Evolutionary conservation across 2,888 invertebrate species (phyloP), one percentile per base, ranked within the genome.

Genomic region (Gasteruption jaculator): DNA sequence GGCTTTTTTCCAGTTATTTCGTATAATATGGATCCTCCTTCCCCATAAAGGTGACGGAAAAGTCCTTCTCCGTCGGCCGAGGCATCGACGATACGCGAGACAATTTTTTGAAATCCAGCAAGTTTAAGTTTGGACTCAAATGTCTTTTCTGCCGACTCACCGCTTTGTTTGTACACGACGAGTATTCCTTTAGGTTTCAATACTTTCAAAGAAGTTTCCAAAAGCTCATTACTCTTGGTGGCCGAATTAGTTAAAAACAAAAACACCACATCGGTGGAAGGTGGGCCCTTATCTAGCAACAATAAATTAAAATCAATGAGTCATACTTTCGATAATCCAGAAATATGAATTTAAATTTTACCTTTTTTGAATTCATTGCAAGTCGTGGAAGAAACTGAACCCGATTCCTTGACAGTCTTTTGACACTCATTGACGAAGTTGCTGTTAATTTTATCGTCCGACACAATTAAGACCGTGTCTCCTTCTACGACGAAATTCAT

Each of bases 41-140:
- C 18, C 27, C 22, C 19, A 10, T 43, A 40, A 25, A 56, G 24
- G 10, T 27, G 21, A 7, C 38, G 7, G 4, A 55, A 31, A 7
- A 48, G 19, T 20, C 44, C 41, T 22, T 37, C 50, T 37, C 43
- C 38, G 37, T 53, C 43, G 3, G 19, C 29, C 5, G 44, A 34
- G 21, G 18, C 14, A 7, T 32, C 4, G 14, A 77, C 72, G 12
- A 79, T 61, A n/a, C n/a, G n/a, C n/a, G n/a, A n/a, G n/a, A n/a
- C n/a, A n/a, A n/a, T n/a, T n/a, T n/a, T n/a, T n/a, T n/a, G n/a
- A 57, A 83, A 85, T 5, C 87, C 86, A 55, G 77, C 77, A 2
- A 86, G 60, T 62, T 81, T 84, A 15, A 86, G 68, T 34, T 73
- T 64, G 25, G 76, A 75, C 26, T 38, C 19, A 8, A 18, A 20